phyloP scores from a whole-genome alignment of 2,113 vertebrate genomes.

The Phrynocephalus versicolor region DNA sequence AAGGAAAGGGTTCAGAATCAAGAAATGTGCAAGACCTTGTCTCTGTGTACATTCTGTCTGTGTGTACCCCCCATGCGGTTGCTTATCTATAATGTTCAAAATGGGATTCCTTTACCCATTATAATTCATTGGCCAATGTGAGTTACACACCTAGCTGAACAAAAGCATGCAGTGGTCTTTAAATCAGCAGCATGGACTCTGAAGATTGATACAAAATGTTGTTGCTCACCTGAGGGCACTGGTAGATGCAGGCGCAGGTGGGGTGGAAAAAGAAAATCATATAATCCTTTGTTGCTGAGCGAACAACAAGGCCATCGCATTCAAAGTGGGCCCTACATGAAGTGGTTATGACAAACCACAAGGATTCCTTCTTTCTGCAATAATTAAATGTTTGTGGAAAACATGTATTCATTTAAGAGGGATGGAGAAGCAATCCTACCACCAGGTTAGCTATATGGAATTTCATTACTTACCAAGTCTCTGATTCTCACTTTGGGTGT shows the following conservation, averaged over 20 bases:
- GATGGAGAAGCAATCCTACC: fast-evolving
- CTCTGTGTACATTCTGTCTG: background rate
- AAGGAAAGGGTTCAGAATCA: background rate
- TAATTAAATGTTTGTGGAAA: slow-evolving; percentile 30
- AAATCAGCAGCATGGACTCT: background rate
- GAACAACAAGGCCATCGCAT: slow-evolving; percentile 46
- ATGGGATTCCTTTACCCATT: background rate
- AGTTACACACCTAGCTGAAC: fast-evolving
- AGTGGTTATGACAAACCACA: slow-evolving; percentile 39
- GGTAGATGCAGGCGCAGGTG: background rate
- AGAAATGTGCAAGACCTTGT: background rate
- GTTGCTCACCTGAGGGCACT: background rate
- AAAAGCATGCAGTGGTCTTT: background rate
- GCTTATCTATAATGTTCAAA: background rate
- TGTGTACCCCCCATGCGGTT: background rate
- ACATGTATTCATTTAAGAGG: slow-evolving; percentile 19
- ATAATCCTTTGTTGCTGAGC: slow-evolving; percentile 44
- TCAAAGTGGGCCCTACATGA: slow-evolving; percentile 4
- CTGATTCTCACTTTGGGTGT: fast-evolving
- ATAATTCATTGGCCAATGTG: fast-evolving
- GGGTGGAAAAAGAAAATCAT: slow-evolving; percentile 16
- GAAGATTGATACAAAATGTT: background rate
- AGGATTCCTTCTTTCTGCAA: slow-evolving; percentile 29
- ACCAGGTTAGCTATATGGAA: fast-evolving
- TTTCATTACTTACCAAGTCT: background rate